Evolutionary conservation across 1,140 invertebrate genomes (phyloP), one percentile per base, ranked within the genome.

Genomic region (Matsumurasca onukii): DNA sequence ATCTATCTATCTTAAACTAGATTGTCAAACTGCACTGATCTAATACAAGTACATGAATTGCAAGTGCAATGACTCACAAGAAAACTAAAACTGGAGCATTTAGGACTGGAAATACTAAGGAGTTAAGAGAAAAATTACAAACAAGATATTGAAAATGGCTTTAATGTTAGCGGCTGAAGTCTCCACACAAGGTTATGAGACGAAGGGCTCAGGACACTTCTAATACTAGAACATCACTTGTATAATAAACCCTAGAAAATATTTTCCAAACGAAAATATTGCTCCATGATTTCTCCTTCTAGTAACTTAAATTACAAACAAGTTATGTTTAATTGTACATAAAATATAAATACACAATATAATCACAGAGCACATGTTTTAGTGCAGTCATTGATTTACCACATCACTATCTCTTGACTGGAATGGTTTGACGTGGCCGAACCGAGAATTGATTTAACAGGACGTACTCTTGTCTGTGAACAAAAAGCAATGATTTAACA

Each of bases 321-420:
- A 59, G 22, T 59, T 9, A 59, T 59, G 55, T 59, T 59, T 27
- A 59, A 59, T 59, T 59, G 55, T 59, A 59, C 55, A 59, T 59
- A 24, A 59, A 59, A 59, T 59, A 59, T 59, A 59, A 59, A 59
- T 59, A 59, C 55, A 59, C 55, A 59, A 59, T 59, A 59, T 59
- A 59, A 59, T 59, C 55, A 59, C 55, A 59, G 24, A 59, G 55
- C 55, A 59, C 55, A n/a, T n/a, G n/a, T 59, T 24, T 24, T 13
- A 59, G 55, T 59, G 55, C 55, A 59, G 55, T 59, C 55, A 59
- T 9, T 59, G 25, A 27, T 59, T 24, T 27, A 59, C 55, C 55
- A 59, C 55, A 59, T 59, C 55, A 59, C 55, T 59, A 20, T 15
- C 39, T 9, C 22, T 59, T 27, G 55, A 59, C 15, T 59, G 55